Evolutionary conservation across 2,888 invertebrate species (phyloP), one percentile per base, ranked within the genome.

Genomic region (Sarcophaga rosellei): DNA sequence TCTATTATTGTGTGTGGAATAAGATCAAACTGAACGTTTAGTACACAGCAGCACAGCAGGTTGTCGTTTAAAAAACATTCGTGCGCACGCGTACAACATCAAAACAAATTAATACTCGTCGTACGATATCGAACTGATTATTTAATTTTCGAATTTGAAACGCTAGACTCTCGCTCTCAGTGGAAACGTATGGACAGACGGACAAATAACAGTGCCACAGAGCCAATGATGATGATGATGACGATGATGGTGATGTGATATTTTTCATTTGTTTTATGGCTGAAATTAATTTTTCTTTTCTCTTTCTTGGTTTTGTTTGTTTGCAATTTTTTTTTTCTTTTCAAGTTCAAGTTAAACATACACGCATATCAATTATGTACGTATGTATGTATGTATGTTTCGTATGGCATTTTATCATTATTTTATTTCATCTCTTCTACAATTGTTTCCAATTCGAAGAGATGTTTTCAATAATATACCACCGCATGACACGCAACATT

Each of bases 61-160:
- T 79, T 83, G 86, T 86, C 87, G 79, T 83, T 86, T 87, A 53
- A 53, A 25, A 53, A 68, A 83, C 84, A 89, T 91, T 91, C 91
- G 91, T 91, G 91, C 92, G 92, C 92, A 91, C 92, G 91, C 91
- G 92, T 91, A 90, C 86, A 90, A 91, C 92, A 90, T 92, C 91
- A 92, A 89, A 92, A 91, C 92, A 90, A 92, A 92, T 92, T 92
- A 92, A 91, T 90, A 88, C 89, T 89, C 89, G 89, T 89, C 89
- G 89, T 90, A 89, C 90, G 88, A 78, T 88, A 88, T 85, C 88
- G 89, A 90, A 89, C 92, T 92, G 92, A 92, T 91, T 91, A 91
- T 92, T 91, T 89, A 92, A 92, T 91, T 91, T 90, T 89, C 88
- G 47, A 73, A 21, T 73, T 65, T 75, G 57, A 59, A 20, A 23